Base-by-base conservation (phyloP, 2,888 invertebrate species). In the Lottia gigantea region DNA sequence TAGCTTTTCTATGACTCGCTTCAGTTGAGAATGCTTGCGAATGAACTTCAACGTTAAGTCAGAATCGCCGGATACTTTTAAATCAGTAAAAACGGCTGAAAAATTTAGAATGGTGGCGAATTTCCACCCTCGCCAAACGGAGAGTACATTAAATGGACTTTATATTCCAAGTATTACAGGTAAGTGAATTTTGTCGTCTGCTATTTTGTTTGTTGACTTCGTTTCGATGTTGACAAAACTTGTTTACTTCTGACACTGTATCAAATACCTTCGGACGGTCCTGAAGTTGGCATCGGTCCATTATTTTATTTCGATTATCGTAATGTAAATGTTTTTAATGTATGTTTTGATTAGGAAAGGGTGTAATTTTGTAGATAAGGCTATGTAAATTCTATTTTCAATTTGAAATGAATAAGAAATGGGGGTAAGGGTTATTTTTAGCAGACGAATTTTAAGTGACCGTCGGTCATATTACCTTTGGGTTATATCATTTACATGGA, bases 111-210 rank as follows among this genome's bases (percentile, higher is more conserved):
- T 74, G 72, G 75, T 76, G 64, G 76, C 74, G 31, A 75, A 74
- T 45, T 74, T 69, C 62, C 70, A 73, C 23, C 76, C 76, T 3
- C 71, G 73, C 4, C 75, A 77, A 64, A 76, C 77, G 11, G 79
- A 79, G 66, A 79, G 77, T 68, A 77, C 76, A 8, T 49, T 79
- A 46, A 75, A 76, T 64, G 79, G 79, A 66, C 67, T 78, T 31
- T 79, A 76, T 68, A 79, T 79, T 46, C 79, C 79, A 23, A 76
- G 77, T 64, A 79, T 79, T n/a, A 76, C 79, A 67, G 79, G 79
- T 79, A 69, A 70, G 75, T 62, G 40, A 19, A 55, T 19, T 26
- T n/a, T 71, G 65, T 15, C 47, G 46, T 64, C 64, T 46, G 46
- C 49, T 64, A 47, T 46, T 46, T 64, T 63, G 19, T 46, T 68